Conservation (phyloP, 2,797 vertebrate genomes). For the Iguana delicatissima region DNA sequence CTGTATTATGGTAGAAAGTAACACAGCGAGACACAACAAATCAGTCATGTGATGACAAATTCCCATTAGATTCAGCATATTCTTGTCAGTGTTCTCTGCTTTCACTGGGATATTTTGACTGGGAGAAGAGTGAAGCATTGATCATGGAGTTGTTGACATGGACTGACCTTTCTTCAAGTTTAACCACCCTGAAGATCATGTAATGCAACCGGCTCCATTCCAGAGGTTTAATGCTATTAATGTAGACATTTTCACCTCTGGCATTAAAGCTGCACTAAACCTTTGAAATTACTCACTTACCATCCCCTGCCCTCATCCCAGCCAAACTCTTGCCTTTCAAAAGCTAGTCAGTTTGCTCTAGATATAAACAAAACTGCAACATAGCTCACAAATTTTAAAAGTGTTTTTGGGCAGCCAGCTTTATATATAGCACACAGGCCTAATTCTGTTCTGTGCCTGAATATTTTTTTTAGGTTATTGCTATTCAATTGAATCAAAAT, state of each 20-base stretch:
- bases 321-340: background rate
- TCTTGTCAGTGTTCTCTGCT: constrained; percentile 61
- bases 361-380: background rate
- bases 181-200: constrained; percentile 46
- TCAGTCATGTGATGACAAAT: constrained; percentile 60
- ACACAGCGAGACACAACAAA: constrained; percentile 41
- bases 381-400: background rate
- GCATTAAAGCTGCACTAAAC: background rate
- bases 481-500: background rate
- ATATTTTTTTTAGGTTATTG: background rate
- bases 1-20: constrained; percentile 24
- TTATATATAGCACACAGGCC: background rate
- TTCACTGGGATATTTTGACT: constrained; percentile 75
- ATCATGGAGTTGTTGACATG: constrained; percentile 49
- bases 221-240: background rate
- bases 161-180: constrained; percentile 57
- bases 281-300: background rate
- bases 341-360: background rate
- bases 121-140: constrained; percentile 21
- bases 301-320: background rate
- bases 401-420: background rate
- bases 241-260: constrained; percentile 9
- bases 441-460: background rate
- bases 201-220: constrained; percentile 39
- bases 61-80: constrained; percentile 49